These are phyloP conservation scores for Aspidiotus rigidus DNA, from an alignment of 2,888 invertebrate genomes.

Conservation along the genomic window DNA sequence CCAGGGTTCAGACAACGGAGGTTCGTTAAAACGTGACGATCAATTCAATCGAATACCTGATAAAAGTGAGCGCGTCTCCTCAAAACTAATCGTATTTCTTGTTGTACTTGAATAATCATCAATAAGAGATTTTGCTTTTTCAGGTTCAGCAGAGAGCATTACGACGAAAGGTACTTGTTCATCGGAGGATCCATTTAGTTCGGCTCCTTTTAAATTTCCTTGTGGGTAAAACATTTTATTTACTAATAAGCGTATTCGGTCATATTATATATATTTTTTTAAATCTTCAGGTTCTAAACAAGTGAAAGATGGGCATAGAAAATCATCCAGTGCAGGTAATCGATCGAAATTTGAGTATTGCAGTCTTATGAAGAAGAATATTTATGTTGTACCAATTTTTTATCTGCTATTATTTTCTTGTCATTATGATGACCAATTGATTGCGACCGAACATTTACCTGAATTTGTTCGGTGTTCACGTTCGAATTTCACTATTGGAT, in stretches of 20 bases:
- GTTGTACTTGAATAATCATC: too few species aligned
- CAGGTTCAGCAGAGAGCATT: background rate
- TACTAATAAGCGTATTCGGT: background rate
- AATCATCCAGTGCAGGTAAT: slow-evolving; percentile 28
- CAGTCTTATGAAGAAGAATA: too few species aligned
- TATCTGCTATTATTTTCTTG: too few species aligned
- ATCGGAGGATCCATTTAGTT: slow-evolving; percentile 65
- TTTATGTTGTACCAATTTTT: too few species aligned
- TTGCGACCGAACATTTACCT: too few species aligned
- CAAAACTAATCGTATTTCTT: too few species aligned
- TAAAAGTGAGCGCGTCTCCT: slow-evolving; percentile 16
- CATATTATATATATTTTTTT: slow-evolving; percentile 9
- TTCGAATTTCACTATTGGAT: too few species aligned
- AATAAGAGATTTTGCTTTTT: background rate
- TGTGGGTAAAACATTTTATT: slow-evolving; percentile 44
- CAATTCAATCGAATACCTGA: slow-evolving; percentile 10
- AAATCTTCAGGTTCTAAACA: slow-evolving; percentile 26
- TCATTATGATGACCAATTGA: too few species aligned
- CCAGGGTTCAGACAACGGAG: slow-evolving; percentile 13
- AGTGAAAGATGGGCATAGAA: slow-evolving; percentile 26
- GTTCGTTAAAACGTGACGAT: slow-evolving; percentile 13
- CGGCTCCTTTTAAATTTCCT: slow-evolving; percentile 70
- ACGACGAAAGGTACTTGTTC: background rate
- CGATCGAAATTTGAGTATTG: too few species aligned
- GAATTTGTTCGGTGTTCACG: too few species aligned